Evolutionary conservation across 2,113 vertebrate species (phyloP), one percentile per base, ranked within the genome.

Genomic region (Pungitius pungitius): DNA sequence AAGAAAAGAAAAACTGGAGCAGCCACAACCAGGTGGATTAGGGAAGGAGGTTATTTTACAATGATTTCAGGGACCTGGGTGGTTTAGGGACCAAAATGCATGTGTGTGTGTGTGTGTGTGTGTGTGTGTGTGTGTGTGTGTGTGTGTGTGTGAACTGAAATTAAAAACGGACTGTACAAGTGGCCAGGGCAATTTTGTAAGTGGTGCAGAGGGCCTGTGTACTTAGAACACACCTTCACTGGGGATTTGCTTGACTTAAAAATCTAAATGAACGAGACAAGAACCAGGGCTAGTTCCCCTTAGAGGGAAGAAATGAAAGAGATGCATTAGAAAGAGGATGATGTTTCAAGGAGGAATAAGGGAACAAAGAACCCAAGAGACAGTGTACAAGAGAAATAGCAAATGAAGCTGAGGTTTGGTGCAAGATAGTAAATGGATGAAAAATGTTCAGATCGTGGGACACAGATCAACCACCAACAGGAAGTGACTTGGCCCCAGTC

Each of bases 21-120:
- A 73, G 33, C 73, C 66, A 79, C 83, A 80, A 79, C 77, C 87
- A 89, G 88, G 87, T 91, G 87, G 91, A 90, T 92, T 89, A 91
- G 68, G 49, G 54, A 85, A 85, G 72, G 71, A 76, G 78, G 87
- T 69, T 69, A 83, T 85, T 87, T 76, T 69, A 83, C 75, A 85
- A 85, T 84, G 65, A 81, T 78, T 71, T 80, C 20, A 80, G 80
- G 73, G 85, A 77, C 80, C 81, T 56, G 49, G 22, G 76, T 82
- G 78, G 51, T 75, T 80, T 80, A 49, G 85, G 72, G 85, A 78
- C 60, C 3, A 9, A 57, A 51, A 71, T 54, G 69, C 60, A 43
- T 15, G 74, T 62, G 78, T 71, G 27, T 70, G 55, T 69, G 68
- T 62, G 67, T 42, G 54, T 30, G 30, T 30, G 30, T 30, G 30